Evolutionary conservation across 2,113 vertebrate species (phyloP).

Genomic region (Sardina pilchardus): DNA sequence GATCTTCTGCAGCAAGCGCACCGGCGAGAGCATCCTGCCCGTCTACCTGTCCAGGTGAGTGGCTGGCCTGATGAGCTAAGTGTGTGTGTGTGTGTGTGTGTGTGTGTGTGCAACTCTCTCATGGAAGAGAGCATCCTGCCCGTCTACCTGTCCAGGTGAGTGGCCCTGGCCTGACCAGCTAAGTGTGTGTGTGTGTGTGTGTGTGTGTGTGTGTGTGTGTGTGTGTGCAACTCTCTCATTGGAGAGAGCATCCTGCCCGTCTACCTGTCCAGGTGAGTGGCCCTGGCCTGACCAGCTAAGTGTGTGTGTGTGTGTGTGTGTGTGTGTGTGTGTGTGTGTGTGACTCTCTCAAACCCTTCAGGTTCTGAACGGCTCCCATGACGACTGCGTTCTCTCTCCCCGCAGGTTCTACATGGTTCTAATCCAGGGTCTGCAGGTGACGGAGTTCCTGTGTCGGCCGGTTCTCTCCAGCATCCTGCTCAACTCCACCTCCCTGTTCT

Average conservation of each 20-base stretch:
- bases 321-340: too few relatives aligned
- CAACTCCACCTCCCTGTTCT: slow-evolving; percentile 94
- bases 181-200: too few relatives aligned
- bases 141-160: slow-evolving; percentile 91
- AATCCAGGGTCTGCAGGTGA: slow-evolving; percentile 97
- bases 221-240: too few relatives aligned
- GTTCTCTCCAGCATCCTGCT: slow-evolving; percentile 93
- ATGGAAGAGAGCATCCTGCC: slow-evolving; percentile 97
- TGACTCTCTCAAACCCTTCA: not conserved
- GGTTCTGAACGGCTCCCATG: not conserved
- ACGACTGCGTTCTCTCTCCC: slow-evolving; percentile 55
- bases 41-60: slow-evolving; percentile 91
- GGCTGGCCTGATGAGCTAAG: too few relatives aligned
- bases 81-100: too few relatives aligned
- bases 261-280: slow-evolving; percentile 89
- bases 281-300: too few relatives aligned
- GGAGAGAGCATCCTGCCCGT: slow-evolving; percentile 96
- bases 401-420: slow-evolving; percentile 96
- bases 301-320: too few relatives aligned
- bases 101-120: too few relatives aligned
- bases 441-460: slow-evolving; percentile 89
- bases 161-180: too few relatives aligned
- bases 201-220: too few relatives aligned
- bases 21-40: slow-evolving; percentile 94
- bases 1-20: slow-evolving; percentile 99